A percentile compares a stretch with the other conserved stretches of the same genome.
These are phyloP conservation scores for Endotricha flammealis DNA, from an alignment of 2,888 invertebrate genomes.

Conservation along the genomic window DNA sequence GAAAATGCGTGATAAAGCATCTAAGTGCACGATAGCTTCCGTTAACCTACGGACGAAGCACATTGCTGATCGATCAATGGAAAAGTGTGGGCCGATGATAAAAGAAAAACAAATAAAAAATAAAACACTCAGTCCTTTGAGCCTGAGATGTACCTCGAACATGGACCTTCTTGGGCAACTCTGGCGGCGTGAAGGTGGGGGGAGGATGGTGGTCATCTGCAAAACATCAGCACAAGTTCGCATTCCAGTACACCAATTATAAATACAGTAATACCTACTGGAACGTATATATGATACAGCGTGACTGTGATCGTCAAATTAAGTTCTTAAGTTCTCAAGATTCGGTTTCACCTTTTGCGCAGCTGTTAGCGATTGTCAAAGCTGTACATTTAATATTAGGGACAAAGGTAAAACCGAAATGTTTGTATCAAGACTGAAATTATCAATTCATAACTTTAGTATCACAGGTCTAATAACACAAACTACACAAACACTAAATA, in stretches of 20 bases:
- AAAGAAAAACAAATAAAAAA: constrained; percentile 49
- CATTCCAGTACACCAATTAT: constrained; percentile 76
- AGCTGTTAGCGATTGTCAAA: constrained; percentile 10
- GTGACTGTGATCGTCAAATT: constrained; percentile 32
- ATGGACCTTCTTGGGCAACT: constrained; percentile 99
- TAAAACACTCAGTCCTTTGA: constrained; percentile 67
- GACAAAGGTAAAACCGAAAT: constrained; percentile 45
- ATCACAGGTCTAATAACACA: constrained; percentile 26
- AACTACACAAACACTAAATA: constrained; percentile 40
- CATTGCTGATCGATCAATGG: constrained; percentile 59
- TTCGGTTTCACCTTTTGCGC: constrained; percentile 42
- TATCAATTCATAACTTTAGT: constrained; percentile 24
- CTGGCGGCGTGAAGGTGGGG: constrained; percentile 98
- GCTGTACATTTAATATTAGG: constrained; percentile 9
- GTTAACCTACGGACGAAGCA: constrained; percentile 63
- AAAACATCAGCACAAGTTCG: constrained; percentile 86
- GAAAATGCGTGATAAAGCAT: constrained; percentile 74
- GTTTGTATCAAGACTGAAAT: constrained; percentile 30
- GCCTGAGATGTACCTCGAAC: constrained; percentile 89
- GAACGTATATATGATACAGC: constrained; percentile 52
- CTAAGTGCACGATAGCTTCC: constrained; percentile 67
- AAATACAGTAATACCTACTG: constrained; percentile 58
- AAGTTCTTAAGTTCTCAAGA: constrained; percentile 20
- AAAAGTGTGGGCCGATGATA: constrained; percentile 66
- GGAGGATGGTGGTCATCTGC: constrained; percentile 98